phyloP scores from a whole-genome alignment of 2,797 vertebrate genomes.

The Mormyrus proboscirostris region DNA sequence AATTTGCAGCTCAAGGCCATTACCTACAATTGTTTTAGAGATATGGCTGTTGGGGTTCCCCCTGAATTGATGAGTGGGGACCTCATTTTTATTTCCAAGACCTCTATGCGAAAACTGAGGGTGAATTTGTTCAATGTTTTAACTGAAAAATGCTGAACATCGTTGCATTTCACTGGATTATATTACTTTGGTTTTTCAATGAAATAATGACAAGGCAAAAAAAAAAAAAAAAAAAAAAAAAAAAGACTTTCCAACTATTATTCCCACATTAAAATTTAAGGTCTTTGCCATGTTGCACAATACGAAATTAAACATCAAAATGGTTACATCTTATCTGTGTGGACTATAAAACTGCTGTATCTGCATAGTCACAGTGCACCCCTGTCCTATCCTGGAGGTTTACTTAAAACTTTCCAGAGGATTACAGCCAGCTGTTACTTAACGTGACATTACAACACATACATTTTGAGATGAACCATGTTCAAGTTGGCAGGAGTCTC shows the following conservation, averaged over 20 bases:
- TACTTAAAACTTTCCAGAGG: background rate
- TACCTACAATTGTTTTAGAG: too few species aligned
- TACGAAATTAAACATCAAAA: background rate
- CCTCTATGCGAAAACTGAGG: too few species aligned
- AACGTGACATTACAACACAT: background rate
- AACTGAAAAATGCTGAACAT: background rate
- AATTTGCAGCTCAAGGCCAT: too few species aligned
- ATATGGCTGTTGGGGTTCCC: too few species aligned
- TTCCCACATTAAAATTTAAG: background rate
- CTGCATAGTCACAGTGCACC: background rate
- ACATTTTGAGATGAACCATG: background rate
- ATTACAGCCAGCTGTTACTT: background rate
- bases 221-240: background rate
- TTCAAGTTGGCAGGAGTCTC: background rate
- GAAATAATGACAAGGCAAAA: background rate
- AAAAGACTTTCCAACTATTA: background rate
- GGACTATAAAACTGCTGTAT: background rate
- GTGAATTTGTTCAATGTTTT: background rate
- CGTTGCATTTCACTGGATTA: background rate
- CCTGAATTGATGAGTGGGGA: too few species aligned
- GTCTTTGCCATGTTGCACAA: background rate
- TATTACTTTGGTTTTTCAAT: background rate
- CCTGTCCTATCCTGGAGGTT: background rate
- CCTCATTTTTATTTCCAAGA: too few species aligned
- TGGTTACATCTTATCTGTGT: background rate